phyloP scores from a whole-genome alignment of 2,113 vertebrate species.

The Bubalus kerabau region DNA sequence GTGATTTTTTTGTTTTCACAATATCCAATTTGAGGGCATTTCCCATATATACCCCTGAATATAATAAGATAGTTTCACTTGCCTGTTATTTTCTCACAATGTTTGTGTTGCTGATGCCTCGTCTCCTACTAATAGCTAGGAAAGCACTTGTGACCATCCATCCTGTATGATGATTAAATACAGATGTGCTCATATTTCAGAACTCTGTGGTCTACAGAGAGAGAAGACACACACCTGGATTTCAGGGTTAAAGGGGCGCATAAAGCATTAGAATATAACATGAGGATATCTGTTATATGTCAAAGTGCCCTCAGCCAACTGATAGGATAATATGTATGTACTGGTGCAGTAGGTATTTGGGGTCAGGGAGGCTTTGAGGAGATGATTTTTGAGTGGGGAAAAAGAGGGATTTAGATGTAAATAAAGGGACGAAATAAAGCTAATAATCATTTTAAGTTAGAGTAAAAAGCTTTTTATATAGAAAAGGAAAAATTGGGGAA shows the following conservation, averaged over 20 bases:
- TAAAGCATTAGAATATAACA: not conserved
- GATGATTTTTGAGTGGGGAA: not conserved
- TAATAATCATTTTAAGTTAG: not conserved
- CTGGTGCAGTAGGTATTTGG: not conserved
- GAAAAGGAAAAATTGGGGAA: not conserved
- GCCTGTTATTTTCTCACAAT: not conserved
- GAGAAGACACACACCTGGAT: not conserved
- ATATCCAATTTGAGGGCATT: not conserved
- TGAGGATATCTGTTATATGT: not conserved
- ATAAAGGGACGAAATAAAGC: not conserved
- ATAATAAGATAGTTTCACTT: not conserved
- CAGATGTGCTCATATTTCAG: not conserved
- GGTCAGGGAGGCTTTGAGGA: not conserved
- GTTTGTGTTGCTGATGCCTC: not conserved
- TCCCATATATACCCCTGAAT: not conserved
- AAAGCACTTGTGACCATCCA: not conserved
- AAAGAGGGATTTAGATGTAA: not conserved
- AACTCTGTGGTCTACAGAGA: not conserved
- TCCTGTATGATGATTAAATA: not conserved
- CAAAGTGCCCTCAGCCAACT: not conserved
- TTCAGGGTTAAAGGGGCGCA: not conserved
- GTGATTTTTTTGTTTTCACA: not conserved
- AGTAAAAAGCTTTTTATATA: not conserved
- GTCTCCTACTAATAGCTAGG: not conserved
- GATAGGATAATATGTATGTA: rapidly evolving